Evolutionary conservation across 2,113 vertebrate genomes (phyloP), one percentile per base, ranked within the genome.

Genomic region (Taxidea taxus): DNA sequence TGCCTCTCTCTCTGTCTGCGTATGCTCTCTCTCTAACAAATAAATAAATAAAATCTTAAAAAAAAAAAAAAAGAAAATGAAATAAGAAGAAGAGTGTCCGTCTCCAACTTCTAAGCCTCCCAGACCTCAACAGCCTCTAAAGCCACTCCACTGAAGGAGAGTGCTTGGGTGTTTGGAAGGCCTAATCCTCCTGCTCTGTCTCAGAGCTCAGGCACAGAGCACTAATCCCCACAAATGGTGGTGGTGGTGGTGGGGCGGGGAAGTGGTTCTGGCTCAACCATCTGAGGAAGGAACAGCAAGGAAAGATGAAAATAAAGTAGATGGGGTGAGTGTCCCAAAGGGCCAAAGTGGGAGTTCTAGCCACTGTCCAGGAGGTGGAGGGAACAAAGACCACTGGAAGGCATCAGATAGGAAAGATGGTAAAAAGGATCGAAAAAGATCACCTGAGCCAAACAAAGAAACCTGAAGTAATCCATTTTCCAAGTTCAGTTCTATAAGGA

Each of bases 381-480:
- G 98, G 97, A 99, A 97, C 99, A 99, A 93, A 99, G 99, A 99
- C 97, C 99, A 99, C 97, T 99, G 98, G 98, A 99, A 99, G 98
- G 99, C 99, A 95, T 98, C 99, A 78, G 99, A 99, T 96, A 99
- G 99, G 98, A 99, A 99, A 98, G 99, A 99, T 97, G 98, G 98
- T 98, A 99, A 98, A 98, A 99, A 98, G 98, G 99, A 99, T 97
- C 98, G 99, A 98, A 99, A 99, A 96, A 54, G 16, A 54, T 54
- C 99, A 98, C 98, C 99, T 99, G 99, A 99, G 99, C 99, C 99
- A 99, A 99, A 99, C 99, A 99, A 99, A 99, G 99, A 99, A 98
- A 99, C 98, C 98, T 89, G 99, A 99, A 98, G 99, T 99, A 98
- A 98, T 96, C 99, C 99, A 96, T 98, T 98, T 98, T 99, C 99